Conservation (phyloP, 2,797 vertebrate genomes). For the Cephalopachus bancanus region DNA sequence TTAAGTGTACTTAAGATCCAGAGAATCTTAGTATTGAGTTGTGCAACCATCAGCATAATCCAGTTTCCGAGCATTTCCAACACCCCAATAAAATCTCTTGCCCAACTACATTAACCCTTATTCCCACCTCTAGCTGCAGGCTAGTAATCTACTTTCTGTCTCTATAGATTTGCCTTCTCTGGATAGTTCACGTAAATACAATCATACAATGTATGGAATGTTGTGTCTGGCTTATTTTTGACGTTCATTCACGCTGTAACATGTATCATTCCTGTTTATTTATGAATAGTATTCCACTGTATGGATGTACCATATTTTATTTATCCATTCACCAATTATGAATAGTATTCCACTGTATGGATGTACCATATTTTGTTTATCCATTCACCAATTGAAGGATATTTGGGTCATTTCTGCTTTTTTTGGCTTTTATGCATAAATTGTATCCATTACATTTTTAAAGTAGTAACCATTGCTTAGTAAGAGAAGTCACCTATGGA, state of each 20-base stretch:
- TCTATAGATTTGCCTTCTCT: background rate
- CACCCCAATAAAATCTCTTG: background rate
- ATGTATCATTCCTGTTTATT: background rate
- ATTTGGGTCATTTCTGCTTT: background rate
- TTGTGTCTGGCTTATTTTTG: background rate
- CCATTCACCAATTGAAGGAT: background rate
- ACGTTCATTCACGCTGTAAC: background rate
- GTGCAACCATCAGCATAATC: background rate
- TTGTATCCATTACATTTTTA: background rate
- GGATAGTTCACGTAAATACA: background rate
- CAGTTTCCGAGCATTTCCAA: background rate
- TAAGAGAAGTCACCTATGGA: background rate
- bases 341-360: background rate
- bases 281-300: background rate
- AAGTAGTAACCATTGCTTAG: conserved; percentile 1
- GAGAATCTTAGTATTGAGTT: background rate
- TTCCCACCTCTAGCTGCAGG: background rate
- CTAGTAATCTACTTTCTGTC: background rate
- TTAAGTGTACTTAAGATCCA: background rate
- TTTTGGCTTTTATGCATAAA: background rate
- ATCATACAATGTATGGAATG: background rate
- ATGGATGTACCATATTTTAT: background rate
- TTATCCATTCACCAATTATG: background rate
- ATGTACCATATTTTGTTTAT: background rate
- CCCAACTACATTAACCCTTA: background rate